Conservation (phyloP, 2,113 vertebrate species). For the Barbus barbus region DNA sequence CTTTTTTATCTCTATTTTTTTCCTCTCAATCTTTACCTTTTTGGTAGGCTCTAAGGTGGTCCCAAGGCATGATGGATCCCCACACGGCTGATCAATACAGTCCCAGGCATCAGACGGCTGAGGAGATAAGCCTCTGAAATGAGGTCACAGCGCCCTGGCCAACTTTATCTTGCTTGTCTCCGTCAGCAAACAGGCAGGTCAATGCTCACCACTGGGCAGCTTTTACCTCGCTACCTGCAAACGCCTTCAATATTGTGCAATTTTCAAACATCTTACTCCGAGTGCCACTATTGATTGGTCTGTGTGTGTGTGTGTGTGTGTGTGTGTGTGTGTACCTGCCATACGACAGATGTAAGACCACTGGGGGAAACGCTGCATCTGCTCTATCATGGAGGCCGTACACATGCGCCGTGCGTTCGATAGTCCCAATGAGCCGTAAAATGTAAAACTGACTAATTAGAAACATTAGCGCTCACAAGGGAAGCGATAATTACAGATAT, state of each 20-base stretch:
- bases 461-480: slow-evolving; percentile 52
- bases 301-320: neutral
- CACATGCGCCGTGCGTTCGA: slow-evolving; percentile 47
- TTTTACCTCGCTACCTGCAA: slow-evolving; percentile 19
- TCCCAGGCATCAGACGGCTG: slow-evolving; percentile 40
- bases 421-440: slow-evolving; percentile 55
- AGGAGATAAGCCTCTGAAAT: slow-evolving; percentile 49
- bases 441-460: slow-evolving; percentile 56
- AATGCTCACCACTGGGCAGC: slow-evolving; percentile 27
- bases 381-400: slow-evolving; percentile 17
- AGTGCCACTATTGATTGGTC: slow-evolving; percentile 17
- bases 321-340: neutral
- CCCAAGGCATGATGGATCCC: slow-evolving; percentile 46
- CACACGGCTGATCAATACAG: slow-evolving; percentile 47
- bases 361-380: neutral
- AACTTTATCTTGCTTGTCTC: slow-evolving; percentile 51
- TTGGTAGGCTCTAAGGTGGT: slow-evolving; percentile 38
- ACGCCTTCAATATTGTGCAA: slow-evolving; percentile 5
- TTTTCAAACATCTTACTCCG: slow-evolving; percentile 16
- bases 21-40: slow-evolving; percentile 16
- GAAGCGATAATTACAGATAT: slow-evolving; percentile 55
- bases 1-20: neutral
- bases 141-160: slow-evolving; percentile 40
- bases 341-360: neutral
- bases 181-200: slow-evolving; percentile 37